Conservation (phyloP, 2,113 vertebrate genomes). For the Fukomys damarensis region DNA sequence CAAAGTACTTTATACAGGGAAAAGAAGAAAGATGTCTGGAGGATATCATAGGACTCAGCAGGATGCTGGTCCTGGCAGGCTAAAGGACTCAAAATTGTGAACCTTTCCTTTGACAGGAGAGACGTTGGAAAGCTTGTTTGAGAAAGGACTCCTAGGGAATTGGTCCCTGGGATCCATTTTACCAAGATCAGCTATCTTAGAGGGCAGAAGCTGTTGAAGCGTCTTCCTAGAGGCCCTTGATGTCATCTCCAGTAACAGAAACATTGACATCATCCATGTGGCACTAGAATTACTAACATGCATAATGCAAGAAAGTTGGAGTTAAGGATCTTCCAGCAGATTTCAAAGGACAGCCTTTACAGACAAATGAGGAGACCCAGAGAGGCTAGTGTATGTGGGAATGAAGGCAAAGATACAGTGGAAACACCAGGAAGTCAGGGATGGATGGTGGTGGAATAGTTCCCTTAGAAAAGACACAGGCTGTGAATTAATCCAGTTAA, state of each 20-base stretch:
- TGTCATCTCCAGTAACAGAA: not conserved
- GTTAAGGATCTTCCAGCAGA: not conserved
- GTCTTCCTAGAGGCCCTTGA: not conserved
- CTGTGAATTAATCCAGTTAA: not conserved
- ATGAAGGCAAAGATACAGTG: not conserved
- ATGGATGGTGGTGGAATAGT: not conserved
- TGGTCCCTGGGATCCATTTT: not conserved
- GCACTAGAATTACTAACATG: not conserved
- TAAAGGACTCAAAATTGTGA: not conserved
- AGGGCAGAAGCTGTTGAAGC: not conserved
- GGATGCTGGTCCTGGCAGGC: not conserved
- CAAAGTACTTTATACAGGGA: not conserved
- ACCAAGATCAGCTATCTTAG: not conserved
- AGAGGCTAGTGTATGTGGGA: not conserved
- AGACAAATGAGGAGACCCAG: not conserved
- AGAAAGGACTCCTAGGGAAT: not conserved
- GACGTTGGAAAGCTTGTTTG: not conserved
- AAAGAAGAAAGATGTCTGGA: not conserved
- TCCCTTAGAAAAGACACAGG: not conserved
- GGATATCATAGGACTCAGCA: not conserved
- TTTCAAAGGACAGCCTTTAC: not conserved
- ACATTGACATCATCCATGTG: not conserved
- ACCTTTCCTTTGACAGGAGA: not conserved
- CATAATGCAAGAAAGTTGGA: not conserved
- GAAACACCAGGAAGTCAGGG: not conserved